phyloP scores from a whole-genome alignment of 2,797 vertebrate species.

The Leptodactylus fallax region DNA sequence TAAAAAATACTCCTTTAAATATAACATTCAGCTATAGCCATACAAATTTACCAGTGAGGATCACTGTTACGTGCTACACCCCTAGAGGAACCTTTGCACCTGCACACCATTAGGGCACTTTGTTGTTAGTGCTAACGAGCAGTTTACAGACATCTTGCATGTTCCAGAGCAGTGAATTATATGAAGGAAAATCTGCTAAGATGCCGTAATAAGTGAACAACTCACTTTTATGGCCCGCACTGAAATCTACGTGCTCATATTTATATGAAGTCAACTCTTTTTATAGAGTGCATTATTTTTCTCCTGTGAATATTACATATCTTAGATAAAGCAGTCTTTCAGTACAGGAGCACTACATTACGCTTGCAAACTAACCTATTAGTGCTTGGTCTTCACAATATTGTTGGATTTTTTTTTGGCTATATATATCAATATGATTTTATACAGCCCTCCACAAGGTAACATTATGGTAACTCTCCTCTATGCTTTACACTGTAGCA shows the following conservation, averaged over 20 bases:
- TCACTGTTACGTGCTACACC: neutral
- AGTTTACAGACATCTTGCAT: conserved; percentile 16
- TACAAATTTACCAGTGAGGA: neutral
- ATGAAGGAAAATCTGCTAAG: conserved; percentile 22
- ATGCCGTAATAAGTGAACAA: neutral
- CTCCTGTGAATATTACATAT: conserved; percentile 8
- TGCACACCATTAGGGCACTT: conserved; percentile 31
- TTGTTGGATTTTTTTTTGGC: neutral
- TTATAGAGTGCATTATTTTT: conserved; percentile 32
- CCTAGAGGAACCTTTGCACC: conserved; percentile 21
- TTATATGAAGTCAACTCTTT: conserved; percentile 9
- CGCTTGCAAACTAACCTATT: neutral
- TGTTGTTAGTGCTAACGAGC: conserved; percentile 10
- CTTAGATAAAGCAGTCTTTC: neutral
- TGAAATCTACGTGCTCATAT: conserved; percentile 6
- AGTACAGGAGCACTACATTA: neutral
- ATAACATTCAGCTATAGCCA: neutral
- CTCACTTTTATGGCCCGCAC: conserved; percentile 7
- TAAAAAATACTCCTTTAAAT: neutral
- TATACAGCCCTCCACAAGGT: too few species aligned
- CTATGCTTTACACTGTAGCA: neutral
- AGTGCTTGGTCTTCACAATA: neutral
- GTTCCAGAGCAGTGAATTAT: conserved; percentile 20
- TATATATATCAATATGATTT: neutral
- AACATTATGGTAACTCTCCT: neutral